These are phyloP conservation scores for Hydrolagus colliei DNA, from an alignment of 2,797 vertebrate species.

Conservation along the genomic window DNA sequence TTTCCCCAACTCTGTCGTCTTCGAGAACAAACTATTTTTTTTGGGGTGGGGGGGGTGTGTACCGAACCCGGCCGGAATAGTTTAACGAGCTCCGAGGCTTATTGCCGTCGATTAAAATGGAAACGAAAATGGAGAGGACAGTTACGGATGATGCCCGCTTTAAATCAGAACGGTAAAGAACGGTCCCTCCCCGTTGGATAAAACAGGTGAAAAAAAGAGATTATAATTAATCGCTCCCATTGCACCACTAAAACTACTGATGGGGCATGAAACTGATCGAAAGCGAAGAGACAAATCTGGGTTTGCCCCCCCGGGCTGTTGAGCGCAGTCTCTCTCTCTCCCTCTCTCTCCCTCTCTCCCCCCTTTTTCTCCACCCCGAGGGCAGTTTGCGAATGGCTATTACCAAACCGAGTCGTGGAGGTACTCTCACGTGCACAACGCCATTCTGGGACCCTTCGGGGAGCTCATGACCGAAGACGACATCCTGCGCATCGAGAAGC, in stretches of 20 bases:
- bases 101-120: not conserved
- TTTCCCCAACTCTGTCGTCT: too few relatives aligned
- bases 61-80: too few relatives aligned
- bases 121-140: not conserved
- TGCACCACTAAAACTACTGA: slow-evolving; percentile 87
- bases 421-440: slow-evolving; percentile 70
- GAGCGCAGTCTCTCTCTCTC: too few relatives aligned
- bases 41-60: too few relatives aligned
- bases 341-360: slow-evolving; percentile 4
- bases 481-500: slow-evolving; percentile 79
- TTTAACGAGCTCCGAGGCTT: too few relatives aligned
- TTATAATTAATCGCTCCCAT: slow-evolving; percentile 53
- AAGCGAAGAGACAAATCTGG: slow-evolving; percentile 44
- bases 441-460: slow-evolving; percentile 77
- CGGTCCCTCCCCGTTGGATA: too few relatives aligned
- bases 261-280: slow-evolving; percentile 54
- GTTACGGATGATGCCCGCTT: too few relatives aligned
- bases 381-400: slow-evolving; percentile 75
- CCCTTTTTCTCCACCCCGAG: slow-evolving; percentile 62
- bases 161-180: too few relatives aligned
- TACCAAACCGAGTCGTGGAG: slow-evolving; percentile 73
- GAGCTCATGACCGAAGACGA: slow-evolving; percentile 87
- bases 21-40: not conserved
- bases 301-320: not conserved
- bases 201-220: too few relatives aligned